Evolutionary conservation across 2,113 vertebrate species (phyloP).

Genomic region (Diadophis punctatus): DNA sequence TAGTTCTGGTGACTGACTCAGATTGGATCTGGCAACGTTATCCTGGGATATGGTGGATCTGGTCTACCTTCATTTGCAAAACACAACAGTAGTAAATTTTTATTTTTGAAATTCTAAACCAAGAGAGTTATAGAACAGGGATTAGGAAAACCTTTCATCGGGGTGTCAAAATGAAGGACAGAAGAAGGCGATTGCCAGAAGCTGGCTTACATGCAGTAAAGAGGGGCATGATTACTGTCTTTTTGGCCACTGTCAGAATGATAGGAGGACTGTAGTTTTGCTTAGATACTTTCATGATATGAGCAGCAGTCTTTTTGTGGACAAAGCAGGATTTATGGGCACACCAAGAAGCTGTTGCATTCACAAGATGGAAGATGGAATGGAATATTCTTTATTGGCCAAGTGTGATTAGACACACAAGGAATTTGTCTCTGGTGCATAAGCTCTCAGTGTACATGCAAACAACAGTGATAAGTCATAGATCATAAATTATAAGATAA

Average conservation of each 20-base stretch:
- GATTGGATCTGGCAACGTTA: not conserved
- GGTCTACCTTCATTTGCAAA: not conserved
- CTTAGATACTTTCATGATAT: not conserved
- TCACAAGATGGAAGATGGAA: not conserved
- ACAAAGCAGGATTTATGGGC: not conserved
- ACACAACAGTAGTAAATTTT: not conserved
- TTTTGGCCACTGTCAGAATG: not conserved
- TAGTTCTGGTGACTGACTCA: not conserved
- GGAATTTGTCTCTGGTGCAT: not conserved
- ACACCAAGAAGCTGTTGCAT: not conserved
- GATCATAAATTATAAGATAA: no score
- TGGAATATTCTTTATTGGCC: not conserved
- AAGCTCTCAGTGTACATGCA: not conserved
- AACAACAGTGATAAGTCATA: not conserved
- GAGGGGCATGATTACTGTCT: not conserved
- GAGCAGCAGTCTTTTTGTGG: not conserved
- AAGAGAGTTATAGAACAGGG: not conserved
- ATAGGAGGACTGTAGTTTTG: not conserved
- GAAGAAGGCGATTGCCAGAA: not conserved
- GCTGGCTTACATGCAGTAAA: not conserved
- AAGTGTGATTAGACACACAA: not conserved
- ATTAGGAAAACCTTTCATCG: not conserved
- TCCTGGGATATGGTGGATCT: not conserved
- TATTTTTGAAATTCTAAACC: not conserved
- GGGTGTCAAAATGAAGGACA: not conserved